Evolutionary conservation across 2,888 invertebrate genomes (phyloP).

Genomic region (Patella ulyssiponensis): DNA sequence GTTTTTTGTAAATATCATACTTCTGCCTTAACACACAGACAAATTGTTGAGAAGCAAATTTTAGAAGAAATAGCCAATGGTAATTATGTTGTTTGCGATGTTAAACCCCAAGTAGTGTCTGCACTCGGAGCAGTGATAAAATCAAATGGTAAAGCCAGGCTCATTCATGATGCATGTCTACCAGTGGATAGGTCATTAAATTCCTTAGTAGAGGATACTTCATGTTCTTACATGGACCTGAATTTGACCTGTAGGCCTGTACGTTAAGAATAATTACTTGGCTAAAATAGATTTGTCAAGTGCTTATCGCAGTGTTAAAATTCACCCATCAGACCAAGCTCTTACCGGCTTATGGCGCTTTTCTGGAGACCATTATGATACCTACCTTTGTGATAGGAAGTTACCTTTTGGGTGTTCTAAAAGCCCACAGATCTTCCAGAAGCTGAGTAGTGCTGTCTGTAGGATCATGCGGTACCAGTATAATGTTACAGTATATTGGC

Average conservation of each 20-base stretch:
- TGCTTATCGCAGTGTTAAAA: slow-evolving; percentile 15
- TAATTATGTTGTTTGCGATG: slow-evolving; percentile 1
- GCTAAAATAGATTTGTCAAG: slow-evolving; percentile 13
- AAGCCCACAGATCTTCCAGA: background rate
- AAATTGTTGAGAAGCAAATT: slow-evolving; percentile 10
- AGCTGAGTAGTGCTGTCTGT: slow-evolving; percentile 13
- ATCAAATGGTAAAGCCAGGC: background rate
- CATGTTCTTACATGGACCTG: slow-evolving; percentile 17
- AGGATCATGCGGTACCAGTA: background rate
- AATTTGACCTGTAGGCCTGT: background rate
- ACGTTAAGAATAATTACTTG: background rate
- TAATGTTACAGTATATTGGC: background rate
- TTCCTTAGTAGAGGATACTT: slow-evolving; percentile 7
- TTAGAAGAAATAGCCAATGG: slow-evolving; percentile 5
- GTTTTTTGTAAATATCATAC: slow-evolving; percentile 8
- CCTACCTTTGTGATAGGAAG: slow-evolving; percentile 10
- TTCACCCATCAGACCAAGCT: slow-evolving; percentile 12
- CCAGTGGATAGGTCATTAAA: slow-evolving; percentile 6
- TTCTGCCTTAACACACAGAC: slow-evolving; percentile 5
- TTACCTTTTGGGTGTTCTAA: slow-evolving; percentile 10
- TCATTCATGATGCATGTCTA: slow-evolving; percentile 15
- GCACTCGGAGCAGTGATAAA: slow-evolving; percentile 8
- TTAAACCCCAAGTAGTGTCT: slow-evolving; percentile 1
- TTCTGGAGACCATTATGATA: background rate
- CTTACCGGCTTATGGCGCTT: slow-evolving; percentile 16